A percentile compares a stretch with the other conserved stretches of the same genome.
These are phyloP conservation scores for Drosophila nasuta DNA, from an alignment of 1,140 invertebrate species.

Conservation along the genomic window DNA sequence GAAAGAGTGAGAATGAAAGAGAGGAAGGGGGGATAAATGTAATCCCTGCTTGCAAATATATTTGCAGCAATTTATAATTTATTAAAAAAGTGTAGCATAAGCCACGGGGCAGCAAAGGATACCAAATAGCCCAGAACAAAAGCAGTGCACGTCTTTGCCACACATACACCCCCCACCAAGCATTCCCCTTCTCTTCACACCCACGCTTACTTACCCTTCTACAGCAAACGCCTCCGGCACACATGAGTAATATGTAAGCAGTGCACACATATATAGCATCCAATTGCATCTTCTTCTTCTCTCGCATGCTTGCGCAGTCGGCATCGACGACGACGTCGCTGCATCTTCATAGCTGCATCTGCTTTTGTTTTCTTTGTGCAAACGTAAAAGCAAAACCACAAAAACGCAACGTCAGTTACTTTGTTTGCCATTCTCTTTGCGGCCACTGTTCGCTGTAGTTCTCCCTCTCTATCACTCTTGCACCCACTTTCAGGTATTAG, in stretches of 20 bases:
- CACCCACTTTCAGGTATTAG: slow-evolving; percentile 35
- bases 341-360: slow-evolving; percentile 54
- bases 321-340: background rate
- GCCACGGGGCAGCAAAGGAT: slow-evolving; percentile 67
- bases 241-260: slow-evolving; percentile 55
- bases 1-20: background rate
- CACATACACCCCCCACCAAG: background rate
- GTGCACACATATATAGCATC: slow-evolving; percentile 32
- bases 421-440: slow-evolving; percentile 51
- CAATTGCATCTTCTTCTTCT: slow-evolving; percentile 25
- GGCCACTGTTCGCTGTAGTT: slow-evolving; percentile 19
- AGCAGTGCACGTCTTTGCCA: slow-evolving; percentile 35
- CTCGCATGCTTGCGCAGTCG: background rate
- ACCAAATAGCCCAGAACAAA: slow-evolving; percentile 52
- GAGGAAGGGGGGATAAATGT: slow-evolving; percentile 53
- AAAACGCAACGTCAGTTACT: slow-evolving; percentile 28
- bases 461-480: background rate
- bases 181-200: background rate
- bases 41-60: slow-evolving; percentile 81
- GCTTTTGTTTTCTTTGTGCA: slow-evolving; percentile 56
- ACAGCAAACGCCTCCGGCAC: slow-evolving; percentile 27
- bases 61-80: slow-evolving; percentile 82
- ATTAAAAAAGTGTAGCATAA: slow-evolving; percentile 80
- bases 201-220: slow-evolving; percentile 3
- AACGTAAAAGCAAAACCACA: slow-evolving; percentile 45